Evolutionary conservation across 2,888 invertebrate genomes (phyloP).

Genomic region (Idaea dimidiata): DNA sequence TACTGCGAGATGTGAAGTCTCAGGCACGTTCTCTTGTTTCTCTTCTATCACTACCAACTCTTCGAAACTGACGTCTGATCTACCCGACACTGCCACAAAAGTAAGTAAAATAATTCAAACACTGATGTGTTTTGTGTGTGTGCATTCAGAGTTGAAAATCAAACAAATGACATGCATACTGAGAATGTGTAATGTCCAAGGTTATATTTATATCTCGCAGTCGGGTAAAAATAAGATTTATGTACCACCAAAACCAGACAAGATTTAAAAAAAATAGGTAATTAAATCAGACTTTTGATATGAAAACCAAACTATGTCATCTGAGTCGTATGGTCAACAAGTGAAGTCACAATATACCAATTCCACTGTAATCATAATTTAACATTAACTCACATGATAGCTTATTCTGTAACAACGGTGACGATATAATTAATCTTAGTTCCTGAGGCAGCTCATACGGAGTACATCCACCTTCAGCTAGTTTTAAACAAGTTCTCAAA

Average conservation of each 20-base stretch:
- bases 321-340: too few species aligned
- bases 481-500: slow-evolving; percentile 81
- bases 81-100: slow-evolving; percentile 56
- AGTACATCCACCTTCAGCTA: slow-evolving; percentile 83
- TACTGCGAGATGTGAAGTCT: slow-evolving; percentile 60
- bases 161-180: too few species aligned
- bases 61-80: slow-evolving; percentile 72
- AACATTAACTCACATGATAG: slow-evolving; percentile 51
- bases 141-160: too few species aligned
- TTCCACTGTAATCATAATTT: slow-evolving; percentile 7
- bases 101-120: not conserved
- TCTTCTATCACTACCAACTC: slow-evolving; percentile 72
- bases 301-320: too few species aligned
- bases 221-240: too few species aligned
- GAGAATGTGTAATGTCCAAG: too few species aligned
- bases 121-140: not conserved
- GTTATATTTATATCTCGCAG: too few species aligned
- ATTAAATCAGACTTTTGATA: too few species aligned
- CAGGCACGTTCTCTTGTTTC: slow-evolving; percentile 57
- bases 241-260: too few species aligned
- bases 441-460: slow-evolving; percentile 84
- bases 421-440: slow-evolving; percentile 80
- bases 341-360: not conserved
- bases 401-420: slow-evolving; percentile 59
- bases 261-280: too few species aligned